Percentiles rank a stretch among this genome's conserved stretches.
Conservation (phyloP, 2,797 vertebrate species). For the Danionella dracula region DNA sequence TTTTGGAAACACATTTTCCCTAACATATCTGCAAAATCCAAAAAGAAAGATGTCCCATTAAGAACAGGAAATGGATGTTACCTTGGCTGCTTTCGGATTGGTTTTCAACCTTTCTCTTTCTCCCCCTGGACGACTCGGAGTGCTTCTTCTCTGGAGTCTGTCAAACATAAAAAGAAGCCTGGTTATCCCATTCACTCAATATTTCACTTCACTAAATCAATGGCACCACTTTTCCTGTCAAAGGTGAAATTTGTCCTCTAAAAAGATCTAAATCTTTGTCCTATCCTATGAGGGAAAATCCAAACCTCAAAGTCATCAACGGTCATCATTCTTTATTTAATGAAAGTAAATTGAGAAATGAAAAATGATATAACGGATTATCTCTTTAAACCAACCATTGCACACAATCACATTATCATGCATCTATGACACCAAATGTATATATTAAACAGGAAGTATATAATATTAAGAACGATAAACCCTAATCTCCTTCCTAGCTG, state of each 20-base stretch:
- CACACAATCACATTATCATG: no score
- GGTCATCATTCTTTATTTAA: no score
- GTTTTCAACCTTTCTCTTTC: slow-evolving; percentile 96
- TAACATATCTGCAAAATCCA: background rate
- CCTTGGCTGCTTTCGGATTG: slow-evolving; percentile 97
- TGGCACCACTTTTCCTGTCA: background rate
- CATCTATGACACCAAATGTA: no score
- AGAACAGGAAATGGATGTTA: slow-evolving; percentile 44
- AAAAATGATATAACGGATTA: no score
- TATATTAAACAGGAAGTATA: no score
- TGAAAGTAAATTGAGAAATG: no score
- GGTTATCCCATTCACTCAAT: background rate
- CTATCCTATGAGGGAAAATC: slow-evolving; percentile 31
- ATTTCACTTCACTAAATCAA: background rate
- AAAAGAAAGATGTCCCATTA: background rate
- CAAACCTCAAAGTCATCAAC: background rate
- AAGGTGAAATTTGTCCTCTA: background rate
- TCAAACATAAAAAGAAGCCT: slow-evolving; percentile 24
- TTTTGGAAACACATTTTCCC: no score
- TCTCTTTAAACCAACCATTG: background rate
- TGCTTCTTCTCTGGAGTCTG: slow-evolving; percentile 98
- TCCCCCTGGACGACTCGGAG: slow-evolving; percentile 88
- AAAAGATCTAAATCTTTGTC: background rate
- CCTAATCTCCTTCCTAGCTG: no score
- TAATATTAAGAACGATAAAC: no score